Evolutionary conservation across 1,140 invertebrate species (phyloP), one percentile per base, ranked within the genome.

Genomic region (Drosophila eugracilis): DNA sequence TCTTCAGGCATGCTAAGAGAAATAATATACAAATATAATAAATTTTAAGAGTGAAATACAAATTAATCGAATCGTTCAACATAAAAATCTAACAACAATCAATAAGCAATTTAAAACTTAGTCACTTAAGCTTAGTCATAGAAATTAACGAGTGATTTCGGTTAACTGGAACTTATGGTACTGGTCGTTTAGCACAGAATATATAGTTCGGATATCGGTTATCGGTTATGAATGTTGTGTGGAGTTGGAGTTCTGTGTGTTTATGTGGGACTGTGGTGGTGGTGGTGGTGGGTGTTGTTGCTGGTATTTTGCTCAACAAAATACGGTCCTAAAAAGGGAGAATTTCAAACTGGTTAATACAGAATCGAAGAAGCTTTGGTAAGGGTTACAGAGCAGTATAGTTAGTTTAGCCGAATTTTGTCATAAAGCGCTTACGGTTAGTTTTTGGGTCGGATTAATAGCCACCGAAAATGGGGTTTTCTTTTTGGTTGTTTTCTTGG

Each of bases 21-120:
- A 62, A n/a, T n/a, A 36, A 28, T 47, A 28, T 65, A 37, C 39
- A 60, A 30, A 62, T 39, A 63, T 41, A 42, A 17, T 28, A 28
- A 22, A 42, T 22, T 52, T 19, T 7, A 21, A 63, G 30, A 26
- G 1, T 22, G 39, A 42, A 42, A 22, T 22, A 22, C 3, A 22
- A 42, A 21, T 42, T 5, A 42, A 45, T 30, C 5, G 9, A 36
- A 58, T 41, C 0, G 22, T 32, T 50, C 22, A 79, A 75, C 72
- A 71, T 78, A 77, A 72, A 74, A 84, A 84, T 79, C 62, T 79
- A 84, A 89, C 75, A 88, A 88, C 77, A 78, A 88, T 59, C 37
- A 77, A 66, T 19, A 45, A 41, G 52, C 7, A 28, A 21, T 62
- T 5, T 41, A 26, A 9, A 57, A 47, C 37, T 12, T 54, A 42